phyloP scores from a whole-genome alignment of 2,888 invertebrate genomes.

The Plagiodera versicolora region DNA sequence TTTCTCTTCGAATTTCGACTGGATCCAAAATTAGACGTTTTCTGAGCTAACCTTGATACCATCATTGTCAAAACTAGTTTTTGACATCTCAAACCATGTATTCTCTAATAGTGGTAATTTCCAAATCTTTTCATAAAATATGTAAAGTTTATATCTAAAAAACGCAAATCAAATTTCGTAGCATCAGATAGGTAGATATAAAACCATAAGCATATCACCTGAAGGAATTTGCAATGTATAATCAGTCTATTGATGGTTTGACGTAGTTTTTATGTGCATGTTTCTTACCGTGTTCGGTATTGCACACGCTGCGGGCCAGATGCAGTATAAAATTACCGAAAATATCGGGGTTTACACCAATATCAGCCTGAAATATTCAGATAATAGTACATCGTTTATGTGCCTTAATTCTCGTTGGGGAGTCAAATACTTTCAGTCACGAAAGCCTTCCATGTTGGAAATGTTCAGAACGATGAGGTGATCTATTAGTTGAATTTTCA shows the following conservation, averaged over 20 bases:
- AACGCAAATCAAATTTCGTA: neutral
- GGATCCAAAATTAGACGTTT: no score
- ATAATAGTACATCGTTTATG: slow-evolving; percentile 31
- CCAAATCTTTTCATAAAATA: no score
- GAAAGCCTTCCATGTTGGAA: slow-evolving; percentile 23
- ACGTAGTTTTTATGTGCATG: slow-evolving; percentile 4
- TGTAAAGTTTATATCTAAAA: no score
- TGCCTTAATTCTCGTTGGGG: slow-evolving; percentile 27
- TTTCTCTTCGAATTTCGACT: no score
- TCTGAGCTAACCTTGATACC: no score
- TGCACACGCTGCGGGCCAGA: slow-evolving; percentile 32
- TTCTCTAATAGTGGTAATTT: no score
- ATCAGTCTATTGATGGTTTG: slow-evolving; percentile 21
- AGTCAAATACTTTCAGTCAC: slow-evolving; percentile 31
- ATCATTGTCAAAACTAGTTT: no score
- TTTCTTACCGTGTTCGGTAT: slow-evolving; percentile 26
- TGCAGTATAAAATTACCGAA: slow-evolving; percentile 34
- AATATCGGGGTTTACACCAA: slow-evolving; percentile 26
- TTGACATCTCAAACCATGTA: no score
- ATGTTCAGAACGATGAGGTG: neutral
- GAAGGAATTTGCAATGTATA: slow-evolving; percentile 17
- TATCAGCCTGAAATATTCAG: slow-evolving; percentile 23
- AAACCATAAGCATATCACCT: slow-evolving; percentile 13
- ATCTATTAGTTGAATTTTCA: no score
- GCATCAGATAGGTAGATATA: neutral